Evolutionary conservation across 1,140 invertebrate genomes (phyloP).

Genomic region (Periplaneta americana): DNA sequence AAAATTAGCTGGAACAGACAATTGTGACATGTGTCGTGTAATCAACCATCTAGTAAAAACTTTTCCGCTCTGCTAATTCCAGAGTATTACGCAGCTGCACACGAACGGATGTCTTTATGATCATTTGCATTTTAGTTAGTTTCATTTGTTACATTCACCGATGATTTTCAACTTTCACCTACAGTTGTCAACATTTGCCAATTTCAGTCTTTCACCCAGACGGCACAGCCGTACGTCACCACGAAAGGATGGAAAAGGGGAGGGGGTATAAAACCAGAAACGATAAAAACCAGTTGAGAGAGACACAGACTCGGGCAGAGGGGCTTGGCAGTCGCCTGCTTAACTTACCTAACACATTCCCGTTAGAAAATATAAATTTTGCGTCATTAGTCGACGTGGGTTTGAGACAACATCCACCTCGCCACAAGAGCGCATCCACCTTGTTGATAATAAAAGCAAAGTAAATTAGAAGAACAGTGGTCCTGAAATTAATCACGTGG

Average conservation of each 20-base stretch:
- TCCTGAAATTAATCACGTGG: neutral
- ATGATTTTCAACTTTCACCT: neutral
- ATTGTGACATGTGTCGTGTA: too few species aligned
- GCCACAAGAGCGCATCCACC: neutral
- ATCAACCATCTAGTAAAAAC: too few species aligned
- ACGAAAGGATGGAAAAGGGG: neutral
- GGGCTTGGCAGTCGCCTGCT: neutral
- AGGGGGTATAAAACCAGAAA: neutral
- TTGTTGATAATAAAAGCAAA: neutral
- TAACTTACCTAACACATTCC: neutral
- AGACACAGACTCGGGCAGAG: neutral
- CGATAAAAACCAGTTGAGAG: neutral
- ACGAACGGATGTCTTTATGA: too few species aligned
- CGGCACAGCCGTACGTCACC: neutral
- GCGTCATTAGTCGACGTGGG: neutral
- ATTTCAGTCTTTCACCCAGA: neutral
- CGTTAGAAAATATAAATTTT: neutral
- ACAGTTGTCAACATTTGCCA: neutral
- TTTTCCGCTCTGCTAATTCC: too few species aligned
- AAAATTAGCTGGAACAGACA: too few species aligned
- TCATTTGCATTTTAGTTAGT: too few species aligned
- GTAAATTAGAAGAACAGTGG: neutral
- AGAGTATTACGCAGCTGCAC: too few species aligned
- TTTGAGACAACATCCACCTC: neutral
- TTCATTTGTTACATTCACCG: neutral